These are phyloP conservation scores for Sphaerodactylus townsendi DNA, from an alignment of 2,113 vertebrate genomes.

Conservation along the genomic window DNA sequence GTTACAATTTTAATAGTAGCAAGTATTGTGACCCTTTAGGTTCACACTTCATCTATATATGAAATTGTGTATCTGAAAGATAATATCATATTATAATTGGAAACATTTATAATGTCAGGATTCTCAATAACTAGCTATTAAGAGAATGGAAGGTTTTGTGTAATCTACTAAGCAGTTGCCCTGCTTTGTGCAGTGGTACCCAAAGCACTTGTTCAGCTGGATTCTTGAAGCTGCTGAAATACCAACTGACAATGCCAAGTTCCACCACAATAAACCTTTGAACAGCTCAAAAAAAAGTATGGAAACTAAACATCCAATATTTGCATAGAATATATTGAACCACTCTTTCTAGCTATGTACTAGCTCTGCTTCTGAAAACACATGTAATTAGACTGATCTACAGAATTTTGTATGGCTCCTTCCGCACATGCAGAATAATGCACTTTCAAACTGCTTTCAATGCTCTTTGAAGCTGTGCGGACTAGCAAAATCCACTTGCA, in stretches of 20 bases:
- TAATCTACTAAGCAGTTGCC: conserved; percentile 1
- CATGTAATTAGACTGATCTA: no score
- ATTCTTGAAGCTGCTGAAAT: neutral
- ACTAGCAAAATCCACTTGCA: no score
- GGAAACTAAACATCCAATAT: no score
- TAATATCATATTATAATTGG: neutral
- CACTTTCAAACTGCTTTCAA: no score
- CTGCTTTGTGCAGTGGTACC: neutral
- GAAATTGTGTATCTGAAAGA: neutral
- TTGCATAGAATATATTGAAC: neutral
- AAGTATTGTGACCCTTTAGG: neutral
- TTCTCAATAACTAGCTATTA: neutral
- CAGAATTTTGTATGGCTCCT: no score
- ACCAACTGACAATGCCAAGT: conserved; percentile 21
- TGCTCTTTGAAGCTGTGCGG: no score
- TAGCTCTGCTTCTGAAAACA: neutral
- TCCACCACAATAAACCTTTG: conserved; percentile 58
- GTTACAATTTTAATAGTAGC: neutral
- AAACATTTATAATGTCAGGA: neutral
- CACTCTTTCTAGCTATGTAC: neutral
- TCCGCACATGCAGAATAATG: no score
- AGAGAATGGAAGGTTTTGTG: neutral
- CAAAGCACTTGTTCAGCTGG: neutral
- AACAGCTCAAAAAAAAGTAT: conserved; percentile 29
- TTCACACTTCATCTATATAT: neutral